Percentiles rank a stretch among this genome's conserved stretches.
phyloP scores from a whole-genome alignment of 1,140 invertebrate species.

The Nixonia krombeini region DNA sequence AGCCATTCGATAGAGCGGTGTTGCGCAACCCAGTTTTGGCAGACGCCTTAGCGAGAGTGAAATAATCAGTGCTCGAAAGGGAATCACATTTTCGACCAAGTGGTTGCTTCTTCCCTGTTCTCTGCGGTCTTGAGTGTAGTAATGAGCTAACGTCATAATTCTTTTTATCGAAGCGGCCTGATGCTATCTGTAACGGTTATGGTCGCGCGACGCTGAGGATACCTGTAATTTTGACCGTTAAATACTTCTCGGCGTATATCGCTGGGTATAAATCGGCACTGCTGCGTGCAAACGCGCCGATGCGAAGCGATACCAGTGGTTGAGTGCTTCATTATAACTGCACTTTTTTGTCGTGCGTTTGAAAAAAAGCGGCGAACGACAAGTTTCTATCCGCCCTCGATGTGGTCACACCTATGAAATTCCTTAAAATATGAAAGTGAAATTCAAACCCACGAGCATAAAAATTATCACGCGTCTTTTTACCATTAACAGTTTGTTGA shows the following conservation, averaged over 20 bases:
- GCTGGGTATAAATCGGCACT: background rate
- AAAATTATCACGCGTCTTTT: no score
- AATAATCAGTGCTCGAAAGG: conserved; percentile 30
- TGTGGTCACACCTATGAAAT: no score
- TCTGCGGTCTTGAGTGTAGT: conserved; percentile 19
- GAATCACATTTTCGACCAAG: conserved; percentile 30
- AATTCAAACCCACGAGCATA: no score
- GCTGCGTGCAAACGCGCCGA: conserved; percentile 2
- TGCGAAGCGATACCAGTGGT: background rate
- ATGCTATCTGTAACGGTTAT: conserved; percentile 17
- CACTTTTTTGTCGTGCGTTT: background rate
- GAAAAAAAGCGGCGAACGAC: background rate
- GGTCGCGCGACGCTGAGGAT: conserved; percentile 13
- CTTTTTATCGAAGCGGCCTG: conserved; percentile 16
- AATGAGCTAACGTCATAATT: conserved; percentile 35
- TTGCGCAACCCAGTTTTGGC: conserved; percentile 21
- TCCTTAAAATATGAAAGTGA: no score
- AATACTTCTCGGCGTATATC: conserved; percentile 22
- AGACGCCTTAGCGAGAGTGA: conserved; percentile 38
- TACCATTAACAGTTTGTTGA: no score
- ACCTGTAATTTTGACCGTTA: conserved; percentile 25
- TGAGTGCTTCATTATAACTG: conserved; percentile 3
- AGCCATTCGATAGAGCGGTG: no score
- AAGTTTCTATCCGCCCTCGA: no score
- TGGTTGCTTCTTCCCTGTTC: background rate